phyloP scores from a whole-genome alignment of 2,888 invertebrate genomes.

The Drosophila testacea region DNA sequence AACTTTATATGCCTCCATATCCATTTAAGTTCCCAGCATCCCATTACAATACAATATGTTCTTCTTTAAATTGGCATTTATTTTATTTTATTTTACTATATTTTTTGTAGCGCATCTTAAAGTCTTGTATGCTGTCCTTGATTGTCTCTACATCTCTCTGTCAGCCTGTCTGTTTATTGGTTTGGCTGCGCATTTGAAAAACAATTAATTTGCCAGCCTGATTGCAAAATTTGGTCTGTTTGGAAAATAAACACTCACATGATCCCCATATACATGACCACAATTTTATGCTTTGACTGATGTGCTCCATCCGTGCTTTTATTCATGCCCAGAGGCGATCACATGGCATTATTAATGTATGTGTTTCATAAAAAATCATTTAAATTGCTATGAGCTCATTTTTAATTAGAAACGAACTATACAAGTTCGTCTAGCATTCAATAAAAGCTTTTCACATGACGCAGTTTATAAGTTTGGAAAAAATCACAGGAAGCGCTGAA shows the following conservation, averaged over 20 bases:
- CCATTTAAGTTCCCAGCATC: conserved; percentile 4
- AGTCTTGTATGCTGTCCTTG: conserved; percentile 8
- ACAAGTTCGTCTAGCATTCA: conserved; percentile 14
- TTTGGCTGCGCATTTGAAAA: conserved; percentile 70
- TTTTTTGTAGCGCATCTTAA: conserved; percentile 21
- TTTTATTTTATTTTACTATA: too few species aligned
- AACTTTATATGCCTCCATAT: conserved; percentile 17
- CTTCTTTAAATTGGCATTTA: neutral
- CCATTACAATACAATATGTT: neutral
- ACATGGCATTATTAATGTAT: conserved; percentile 47
- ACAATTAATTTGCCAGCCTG: conserved; percentile 71
- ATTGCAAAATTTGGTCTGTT: conserved; percentile 65
- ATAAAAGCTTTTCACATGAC: conserved; percentile 46
- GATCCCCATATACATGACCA: conserved; percentile 73
- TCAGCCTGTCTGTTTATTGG: conserved; percentile 51
- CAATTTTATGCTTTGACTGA: conserved; percentile 72
- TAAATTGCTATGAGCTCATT: conserved; percentile 66
- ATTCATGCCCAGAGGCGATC: conserved; percentile 6
- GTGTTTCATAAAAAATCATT: conserved; percentile 16
- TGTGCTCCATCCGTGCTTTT: conserved; percentile 44
- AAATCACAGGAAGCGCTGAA: conserved; percentile 41
- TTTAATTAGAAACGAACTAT: conserved; percentile 73
- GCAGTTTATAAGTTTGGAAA: conserved; percentile 30
- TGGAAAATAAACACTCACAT: conserved; percentile 71
- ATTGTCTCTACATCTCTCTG: neutral